phyloP scores from a whole-genome alignment of 2,888 invertebrate genomes.

The Amblyjoppa proteus region DNA sequence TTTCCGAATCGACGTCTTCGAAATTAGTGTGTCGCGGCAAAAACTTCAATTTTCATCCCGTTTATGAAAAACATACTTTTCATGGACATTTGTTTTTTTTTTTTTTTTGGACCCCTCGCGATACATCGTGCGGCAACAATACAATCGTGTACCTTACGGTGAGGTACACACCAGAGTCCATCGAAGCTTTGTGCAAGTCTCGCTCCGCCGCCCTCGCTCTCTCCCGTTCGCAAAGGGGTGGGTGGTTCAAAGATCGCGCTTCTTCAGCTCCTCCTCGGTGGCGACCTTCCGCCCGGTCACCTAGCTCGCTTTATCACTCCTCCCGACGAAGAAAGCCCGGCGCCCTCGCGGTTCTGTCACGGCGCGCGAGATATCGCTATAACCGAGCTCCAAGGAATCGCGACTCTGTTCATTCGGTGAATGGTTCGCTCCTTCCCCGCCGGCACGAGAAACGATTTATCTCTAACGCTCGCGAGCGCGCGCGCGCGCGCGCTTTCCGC shows the following conservation, averaged over 20 bases:
- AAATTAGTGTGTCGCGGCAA: too few species aligned
- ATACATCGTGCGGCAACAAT: not conserved
- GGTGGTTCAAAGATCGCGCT: slow-evolving; percentile 29
- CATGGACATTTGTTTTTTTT: not conserved
- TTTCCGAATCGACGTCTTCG: not conserved
- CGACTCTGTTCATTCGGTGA: slow-evolving; percentile 20
- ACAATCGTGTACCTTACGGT: not conserved
- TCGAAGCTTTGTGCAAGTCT: not conserved
- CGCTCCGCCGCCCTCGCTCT: not conserved
- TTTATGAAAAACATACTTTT: not conserved
- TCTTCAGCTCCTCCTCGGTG: slow-evolving; percentile 29
- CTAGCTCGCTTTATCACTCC: slow-evolving; percentile 56
- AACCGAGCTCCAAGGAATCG: slow-evolving; percentile 40
- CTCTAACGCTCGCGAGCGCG: slow-evolving; percentile 56
- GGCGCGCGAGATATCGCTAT: slow-evolving; percentile 46
- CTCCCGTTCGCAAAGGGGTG: not conserved
- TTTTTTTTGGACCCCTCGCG: not conserved
- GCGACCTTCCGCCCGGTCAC: slow-evolving; percentile 48
- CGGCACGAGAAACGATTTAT: slow-evolving; percentile 65
- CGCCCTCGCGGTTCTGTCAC: slow-evolving; percentile 18
- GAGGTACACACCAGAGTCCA: not conserved
- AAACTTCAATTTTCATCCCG: not conserved
- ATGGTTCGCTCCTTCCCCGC: slow-evolving; percentile 28
- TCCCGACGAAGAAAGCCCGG: slow-evolving; percentile 48
- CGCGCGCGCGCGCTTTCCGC: not conserved